Percentiles rank a stretch among this genome's conserved stretches.
Evolutionary conservation across 1,140 invertebrate species (phyloP).

Genomic region (Drosophila nasuta): DNA sequence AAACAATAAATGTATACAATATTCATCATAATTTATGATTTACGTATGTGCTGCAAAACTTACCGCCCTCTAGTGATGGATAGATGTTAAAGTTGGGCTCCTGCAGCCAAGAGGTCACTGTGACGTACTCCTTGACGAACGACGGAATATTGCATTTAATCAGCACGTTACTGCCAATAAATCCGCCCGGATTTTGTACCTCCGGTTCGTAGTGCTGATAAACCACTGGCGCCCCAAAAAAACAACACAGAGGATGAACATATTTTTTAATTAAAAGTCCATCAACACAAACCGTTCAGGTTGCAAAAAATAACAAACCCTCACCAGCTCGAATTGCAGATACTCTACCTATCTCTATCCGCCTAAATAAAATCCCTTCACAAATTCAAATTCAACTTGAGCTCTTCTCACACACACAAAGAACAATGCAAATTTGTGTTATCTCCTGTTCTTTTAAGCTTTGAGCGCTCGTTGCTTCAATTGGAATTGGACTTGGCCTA

Average conservation of each 20-base stretch:
- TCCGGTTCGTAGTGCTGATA: conserved; percentile 91
- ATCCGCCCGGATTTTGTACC: conserved; percentile 89
- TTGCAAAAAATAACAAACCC: not conserved
- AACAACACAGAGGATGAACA: not conserved
- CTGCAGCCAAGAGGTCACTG: conserved; percentile 92
- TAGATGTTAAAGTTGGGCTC: conserved; percentile 87
- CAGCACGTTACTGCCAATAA: conserved; percentile 92
- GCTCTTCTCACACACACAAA: not conserved
- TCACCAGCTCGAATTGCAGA: not conserved
- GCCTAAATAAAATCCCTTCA: not conserved
- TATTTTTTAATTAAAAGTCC: conserved; percentile 15
- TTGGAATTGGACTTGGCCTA: not conserved
- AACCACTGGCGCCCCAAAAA: conserved; percentile 87
- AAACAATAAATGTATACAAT: not conserved
- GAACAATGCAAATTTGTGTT: not conserved
- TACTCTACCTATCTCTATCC: not conserved
- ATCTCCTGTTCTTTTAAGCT: not conserved
- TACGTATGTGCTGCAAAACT: conserved; percentile 2
- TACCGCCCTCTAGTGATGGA: conserved; percentile 73
- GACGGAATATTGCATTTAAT: conserved; percentile 92
- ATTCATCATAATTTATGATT: not conserved
- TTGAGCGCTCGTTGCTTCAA: not conserved
- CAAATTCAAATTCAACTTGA: conserved; percentile 10
- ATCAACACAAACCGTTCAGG: conserved; percentile 6
- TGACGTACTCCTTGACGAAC: conserved; percentile 92